Conservation (phyloP, 2,113 vertebrate genomes). For the Equus przewalskii region DNA sequence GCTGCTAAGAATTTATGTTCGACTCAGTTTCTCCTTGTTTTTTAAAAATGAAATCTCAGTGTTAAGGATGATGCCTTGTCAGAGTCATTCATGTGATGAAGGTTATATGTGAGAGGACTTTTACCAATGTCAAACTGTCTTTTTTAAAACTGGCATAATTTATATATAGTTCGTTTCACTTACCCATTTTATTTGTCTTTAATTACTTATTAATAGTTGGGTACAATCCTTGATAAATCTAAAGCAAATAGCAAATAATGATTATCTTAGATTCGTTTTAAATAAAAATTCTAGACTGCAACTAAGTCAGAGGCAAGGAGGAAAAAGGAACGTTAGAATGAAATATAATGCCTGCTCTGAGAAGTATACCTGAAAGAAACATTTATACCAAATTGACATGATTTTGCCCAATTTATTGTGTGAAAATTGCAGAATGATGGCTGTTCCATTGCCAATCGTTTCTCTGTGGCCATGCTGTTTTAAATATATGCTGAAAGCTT, state of each 20-base stretch:
- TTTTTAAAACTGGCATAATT: background rate
- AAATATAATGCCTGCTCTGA: slow-evolving; percentile 54
- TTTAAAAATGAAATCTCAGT: slow-evolving; percentile 5
- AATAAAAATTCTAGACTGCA: slow-evolving; percentile 61
- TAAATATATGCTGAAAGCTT: slow-evolving; percentile 64
- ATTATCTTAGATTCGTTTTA: background rate
- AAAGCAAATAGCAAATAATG: slow-evolving; percentile 45
- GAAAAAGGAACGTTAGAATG: slow-evolving; percentile 45
- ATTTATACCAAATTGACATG: slow-evolving; percentile 71
- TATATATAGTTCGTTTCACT: slow-evolving; percentile 13
- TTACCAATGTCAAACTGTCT: background rate
- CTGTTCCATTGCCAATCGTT: slow-evolving; percentile 66
- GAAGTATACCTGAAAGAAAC: slow-evolving; percentile 64
- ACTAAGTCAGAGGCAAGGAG: slow-evolving; percentile 31
- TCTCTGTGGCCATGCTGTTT: slow-evolving; percentile 62
- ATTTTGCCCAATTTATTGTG: slow-evolving; percentile 71
- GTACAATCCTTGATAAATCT: background rate
- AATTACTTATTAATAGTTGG: background rate
- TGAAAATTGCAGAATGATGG: slow-evolving; percentile 65
- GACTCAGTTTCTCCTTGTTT: slow-evolving; percentile 33
- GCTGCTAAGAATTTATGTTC: background rate
- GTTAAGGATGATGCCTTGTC: background rate
- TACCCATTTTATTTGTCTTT: slow-evolving; percentile 17
- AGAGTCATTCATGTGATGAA: background rate
- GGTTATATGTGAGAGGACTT: background rate